Evolutionary conservation across 92 coral and sea anemone genomes (phyloP), one percentile per base, ranked within the genome.

Genomic region (Chrysogorgia sp.): DNA sequence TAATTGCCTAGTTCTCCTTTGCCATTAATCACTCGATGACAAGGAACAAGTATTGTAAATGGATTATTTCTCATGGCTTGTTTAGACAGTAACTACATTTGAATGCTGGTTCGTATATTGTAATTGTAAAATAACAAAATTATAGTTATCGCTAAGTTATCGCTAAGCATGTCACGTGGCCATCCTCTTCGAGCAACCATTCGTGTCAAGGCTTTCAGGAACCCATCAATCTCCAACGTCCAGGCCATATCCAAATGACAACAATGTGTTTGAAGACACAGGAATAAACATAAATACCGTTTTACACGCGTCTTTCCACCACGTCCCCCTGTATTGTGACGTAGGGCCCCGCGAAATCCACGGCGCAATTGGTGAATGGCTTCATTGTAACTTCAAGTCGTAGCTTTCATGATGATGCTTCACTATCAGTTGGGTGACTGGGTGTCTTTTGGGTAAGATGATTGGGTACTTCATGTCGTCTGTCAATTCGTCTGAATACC

Each of bases 51-150:
- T 83, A 94, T 85, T n/a, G 98, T 48, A 72, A 91, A 85, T 13
- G 98, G 98, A 81, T 94, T 94, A 49, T 89, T 77, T 74, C 85
- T 91, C 98, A 94, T 94, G 4, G 98, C 98, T 87, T 85, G 84
- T n/a, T n/a, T n/a, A n/a, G n/a, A n/a, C n/a, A n/a, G n/a, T n/a
- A n/a, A n/a, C n/a, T n/a, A n/a, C n/a, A n/a, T n/a, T n/a, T n/a
- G n/a, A n/a, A n/a, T n/a, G n/a, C n/a, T n/a, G n/a, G n/a, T n/a
- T n/a, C n/a, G n/a, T n/a, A n/a, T n/a, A n/a, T n/a, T n/a, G n/a
- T n/a, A n/a, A n/a, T n/a, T n/a, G n/a, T n/a, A n/a, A n/a, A n/a
- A n/a, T n/a, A n/a, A n/a, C n/a, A n/a, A n/a, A n/a, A n/a, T n/a
- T n/a, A n/a, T n/a, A n/a, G n/a, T n/a, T n/a, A n/a, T n/a, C n/a